These are phyloP conservation scores for Nycticorax nycticorax DNA, from an alignment of 2,113 vertebrate genomes.

Conservation along the genomic window DNA sequence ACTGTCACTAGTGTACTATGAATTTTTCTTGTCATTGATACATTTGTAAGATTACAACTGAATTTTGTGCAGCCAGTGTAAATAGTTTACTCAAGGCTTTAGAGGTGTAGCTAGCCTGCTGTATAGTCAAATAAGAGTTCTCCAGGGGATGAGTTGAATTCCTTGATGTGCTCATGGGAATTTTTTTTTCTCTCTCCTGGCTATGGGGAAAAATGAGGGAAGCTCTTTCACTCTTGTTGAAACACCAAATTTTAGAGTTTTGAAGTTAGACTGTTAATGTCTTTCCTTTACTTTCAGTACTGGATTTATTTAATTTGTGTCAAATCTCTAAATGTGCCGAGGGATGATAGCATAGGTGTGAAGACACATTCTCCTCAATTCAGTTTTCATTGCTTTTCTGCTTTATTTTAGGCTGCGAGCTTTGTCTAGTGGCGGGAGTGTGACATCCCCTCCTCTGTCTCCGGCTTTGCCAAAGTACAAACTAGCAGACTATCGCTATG, in stretches of 20 bases:
- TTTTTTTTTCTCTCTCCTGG: neutral
- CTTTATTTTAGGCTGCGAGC: conserved; percentile 87
- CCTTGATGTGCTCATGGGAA: neutral
- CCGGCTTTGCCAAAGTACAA: conserved; percentile 98
- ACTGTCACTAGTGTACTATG: neutral
- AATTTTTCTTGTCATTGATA: neutral
- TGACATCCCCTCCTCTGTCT: conserved; percentile 95
- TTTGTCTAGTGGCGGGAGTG: conserved; percentile 90
- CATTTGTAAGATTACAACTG: neutral
- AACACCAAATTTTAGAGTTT: neutral
- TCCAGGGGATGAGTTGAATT: neutral
- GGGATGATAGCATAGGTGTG: neutral
- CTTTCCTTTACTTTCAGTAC: neutral
- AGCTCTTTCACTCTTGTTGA: neutral
- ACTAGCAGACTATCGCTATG: conserved; percentile 97
- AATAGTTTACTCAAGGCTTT: neutral
- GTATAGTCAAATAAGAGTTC: neutral
- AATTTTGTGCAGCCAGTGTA: neutral
- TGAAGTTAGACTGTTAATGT: neutral
- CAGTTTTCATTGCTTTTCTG: neutral
- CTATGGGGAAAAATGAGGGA: neutral
- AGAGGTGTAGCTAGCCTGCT: neutral
- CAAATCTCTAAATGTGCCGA: neutral
- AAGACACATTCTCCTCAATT: neutral
- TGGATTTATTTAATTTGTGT: neutral